Conservation (phyloP, 2,888 invertebrate species). For the Prosapia bicincta region DNA sequence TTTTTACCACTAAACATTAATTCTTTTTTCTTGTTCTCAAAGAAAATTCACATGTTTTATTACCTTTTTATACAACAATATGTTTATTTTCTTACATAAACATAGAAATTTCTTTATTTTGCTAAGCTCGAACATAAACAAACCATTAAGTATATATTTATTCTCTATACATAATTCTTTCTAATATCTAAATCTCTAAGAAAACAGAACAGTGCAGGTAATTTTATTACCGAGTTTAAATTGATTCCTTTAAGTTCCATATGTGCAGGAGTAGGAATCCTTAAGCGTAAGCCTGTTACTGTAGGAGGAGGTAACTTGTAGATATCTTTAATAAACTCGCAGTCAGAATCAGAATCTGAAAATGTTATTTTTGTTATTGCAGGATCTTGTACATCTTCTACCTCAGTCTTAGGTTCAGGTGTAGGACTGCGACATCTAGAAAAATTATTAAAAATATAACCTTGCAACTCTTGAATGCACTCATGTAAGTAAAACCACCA, state of each 20-base stretch:
- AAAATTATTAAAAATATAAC: too few relatives aligned
- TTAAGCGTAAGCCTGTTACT: neutral
- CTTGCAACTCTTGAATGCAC: too few relatives aligned
- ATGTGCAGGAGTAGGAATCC: constrained; percentile 15
- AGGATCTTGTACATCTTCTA: constrained; percentile 11
- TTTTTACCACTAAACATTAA: too few relatives aligned
- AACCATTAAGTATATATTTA: too few relatives aligned
- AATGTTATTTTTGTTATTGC: constrained; percentile 28
- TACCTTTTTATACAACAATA: too few relatives aligned
- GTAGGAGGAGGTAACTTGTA: constrained; percentile 40
- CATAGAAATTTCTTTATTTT: too few relatives aligned
- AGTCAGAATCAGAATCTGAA: constrained; percentile 32
- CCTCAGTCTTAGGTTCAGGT: neutral
- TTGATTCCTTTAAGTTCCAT: constrained; percentile 9
- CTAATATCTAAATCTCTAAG: neutral
- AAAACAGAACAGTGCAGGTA: neutral
- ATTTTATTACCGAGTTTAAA: constrained; percentile 18
- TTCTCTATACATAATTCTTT: too few relatives aligned
- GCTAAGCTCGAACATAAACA: too few relatives aligned
- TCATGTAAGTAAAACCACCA: too few relatives aligned
- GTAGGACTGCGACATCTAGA: neutral
- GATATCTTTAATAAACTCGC: constrained; percentile 37
- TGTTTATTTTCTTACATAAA: too few relatives aligned
- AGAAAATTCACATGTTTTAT: too few relatives aligned
- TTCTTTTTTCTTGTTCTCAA: too few relatives aligned